These are phyloP conservation scores for Eufriesea mexicana DNA, from an alignment of 1,140 invertebrate genomes.

Conservation along the genomic window DNA sequence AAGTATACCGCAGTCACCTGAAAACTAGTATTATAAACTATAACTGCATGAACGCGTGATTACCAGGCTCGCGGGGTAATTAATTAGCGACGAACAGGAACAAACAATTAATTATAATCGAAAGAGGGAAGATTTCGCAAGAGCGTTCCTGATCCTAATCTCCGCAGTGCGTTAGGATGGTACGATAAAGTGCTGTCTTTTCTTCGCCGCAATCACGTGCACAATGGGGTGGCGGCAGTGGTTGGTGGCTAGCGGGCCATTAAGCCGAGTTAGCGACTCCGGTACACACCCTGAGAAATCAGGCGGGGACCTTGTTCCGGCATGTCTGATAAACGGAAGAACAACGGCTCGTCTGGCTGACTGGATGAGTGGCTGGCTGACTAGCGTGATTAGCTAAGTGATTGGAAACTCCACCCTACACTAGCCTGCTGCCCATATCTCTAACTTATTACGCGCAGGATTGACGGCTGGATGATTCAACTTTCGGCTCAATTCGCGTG, in stretches of 20 bases:
- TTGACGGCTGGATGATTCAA: slow-evolving; percentile 18
- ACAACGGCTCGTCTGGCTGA: slow-evolving; percentile 39
- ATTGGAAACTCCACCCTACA: slow-evolving; percentile 67
- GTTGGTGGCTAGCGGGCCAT: slow-evolving; percentile 17
- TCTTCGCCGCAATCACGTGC: not conserved
- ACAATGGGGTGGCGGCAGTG: not conserved
- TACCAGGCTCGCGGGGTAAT: not conserved
- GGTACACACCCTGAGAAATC: slow-evolving; percentile 49
- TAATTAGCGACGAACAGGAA: not conserved
- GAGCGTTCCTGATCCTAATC: not conserved
- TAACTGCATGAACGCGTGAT: no score
- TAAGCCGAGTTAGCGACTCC: slow-evolving; percentile 42
- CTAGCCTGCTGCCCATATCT: slow-evolving; percentile 2
- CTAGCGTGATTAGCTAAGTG: slow-evolving; percentile 72
- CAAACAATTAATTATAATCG: not conserved
- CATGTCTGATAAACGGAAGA: slow-evolving; percentile 51
- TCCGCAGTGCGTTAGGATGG: not conserved
- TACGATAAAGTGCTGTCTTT: slow-evolving; percentile 13
- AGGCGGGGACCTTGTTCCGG: slow-evolving; percentile 43
- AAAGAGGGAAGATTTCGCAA: not conserved
- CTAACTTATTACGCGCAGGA: slow-evolving; percentile 38
- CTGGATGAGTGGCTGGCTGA: slow-evolving; percentile 45
- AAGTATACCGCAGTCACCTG: no score
- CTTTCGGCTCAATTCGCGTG: not conserved
- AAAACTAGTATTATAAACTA: no score